phyloP scores from a whole-genome alignment of 2,113 vertebrate genomes.

The Brachyhypopomus occidentalis region DNA sequence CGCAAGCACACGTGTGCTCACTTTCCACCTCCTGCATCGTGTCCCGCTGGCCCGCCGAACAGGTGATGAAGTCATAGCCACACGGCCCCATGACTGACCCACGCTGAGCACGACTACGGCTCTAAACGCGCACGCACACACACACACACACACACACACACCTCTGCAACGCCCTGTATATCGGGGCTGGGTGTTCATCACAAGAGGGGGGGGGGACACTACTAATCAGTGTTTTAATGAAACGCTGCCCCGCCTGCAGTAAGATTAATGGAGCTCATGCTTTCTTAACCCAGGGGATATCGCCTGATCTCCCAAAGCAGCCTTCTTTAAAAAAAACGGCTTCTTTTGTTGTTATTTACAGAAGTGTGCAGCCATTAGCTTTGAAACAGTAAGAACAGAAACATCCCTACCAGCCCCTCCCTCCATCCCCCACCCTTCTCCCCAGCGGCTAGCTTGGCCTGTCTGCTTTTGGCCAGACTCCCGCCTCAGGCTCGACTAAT shows the following conservation, averaged over 20 bases:
- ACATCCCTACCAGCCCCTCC: not conserved
- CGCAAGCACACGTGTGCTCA: slow-evolving; percentile 4
- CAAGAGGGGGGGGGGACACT: not conserved
- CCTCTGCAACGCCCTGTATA: slow-evolving; percentile 31
- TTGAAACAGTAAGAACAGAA: slow-evolving; percentile 16
- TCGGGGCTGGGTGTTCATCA: slow-evolving; percentile 4
- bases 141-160: slow-evolving; percentile 32
- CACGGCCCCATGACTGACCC: slow-evolving; percentile 45
- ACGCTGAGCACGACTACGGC: slow-evolving; percentile 22
- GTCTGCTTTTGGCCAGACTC: slow-evolving; percentile 53
- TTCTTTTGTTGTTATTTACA: slow-evolving; percentile 35
- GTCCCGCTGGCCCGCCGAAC: slow-evolving; percentile 35
- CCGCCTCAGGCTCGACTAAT: slow-evolving; percentile 65
- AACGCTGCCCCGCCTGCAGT: slow-evolving; percentile 5
- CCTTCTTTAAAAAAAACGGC: slow-evolving; percentile 33
- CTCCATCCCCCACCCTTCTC: slow-evolving; percentile 14
- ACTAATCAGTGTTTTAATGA: slow-evolving; percentile 41
- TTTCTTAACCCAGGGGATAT: slow-evolving; percentile 29
- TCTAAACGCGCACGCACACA: slow-evolving; percentile 52
- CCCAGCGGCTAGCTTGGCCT: slow-evolving; percentile 13
- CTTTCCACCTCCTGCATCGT: slow-evolving; percentile 32
- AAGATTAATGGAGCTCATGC: slow-evolving; percentile 38
- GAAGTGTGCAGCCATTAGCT: slow-evolving; percentile 6
- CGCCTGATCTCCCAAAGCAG: not conserved
- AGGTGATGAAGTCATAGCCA: slow-evolving; percentile 56